Evolutionary conservation across 2,888 invertebrate genomes (phyloP), one percentile per base, ranked within the genome.

Genomic region (Silvanus unidentatus): DNA sequence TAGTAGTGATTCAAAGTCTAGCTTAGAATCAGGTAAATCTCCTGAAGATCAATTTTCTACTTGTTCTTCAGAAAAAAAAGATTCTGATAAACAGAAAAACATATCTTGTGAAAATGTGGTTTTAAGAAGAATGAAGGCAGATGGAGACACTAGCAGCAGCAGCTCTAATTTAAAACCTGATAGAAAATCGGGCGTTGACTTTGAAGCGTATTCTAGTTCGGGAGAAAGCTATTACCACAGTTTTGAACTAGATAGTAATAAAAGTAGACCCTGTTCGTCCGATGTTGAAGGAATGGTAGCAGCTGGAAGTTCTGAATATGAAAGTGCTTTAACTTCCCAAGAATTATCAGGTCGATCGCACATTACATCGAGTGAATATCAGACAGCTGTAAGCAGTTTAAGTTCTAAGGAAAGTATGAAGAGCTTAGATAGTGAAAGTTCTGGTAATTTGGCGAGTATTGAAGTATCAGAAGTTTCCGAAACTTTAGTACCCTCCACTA

Each of bases 401-500:
- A 90, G 91, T 64, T 91, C 92, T 1, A 82, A 88, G 57, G 91
- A 90, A 64, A 92, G 92, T 50, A 88, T 91, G 84, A 89, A 85
- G 65, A 92, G 92, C 47, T 74, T 93, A 35, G 90, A 91, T 63
- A 93, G 92, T 1, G 86, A 92, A 70, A 89, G 88, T 53, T 92
- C 92, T 0, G 91, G 90, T 12, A 87, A 92, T 68, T 76, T 93
- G 45, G 91, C 87, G 1, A 92, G 92, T 63, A 81, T 92, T 51
- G 93, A 93, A 72, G 83, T 91, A 29, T 94, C 94, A 27, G 95
- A 96, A 70, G 78, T 87, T 16, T 94, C 94, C 1, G 95, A 95
- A 73, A 97, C 96, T 1, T 72, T 97, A 6, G 86, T 97, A 8
- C 91, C 94, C 10, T 94, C 96, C 1, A 86, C 88, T 6, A 84